These are phyloP conservation scores for Helostoma temminkii DNA, from an alignment of 2,797 vertebrate species.

Conservation along the genomic window DNA sequence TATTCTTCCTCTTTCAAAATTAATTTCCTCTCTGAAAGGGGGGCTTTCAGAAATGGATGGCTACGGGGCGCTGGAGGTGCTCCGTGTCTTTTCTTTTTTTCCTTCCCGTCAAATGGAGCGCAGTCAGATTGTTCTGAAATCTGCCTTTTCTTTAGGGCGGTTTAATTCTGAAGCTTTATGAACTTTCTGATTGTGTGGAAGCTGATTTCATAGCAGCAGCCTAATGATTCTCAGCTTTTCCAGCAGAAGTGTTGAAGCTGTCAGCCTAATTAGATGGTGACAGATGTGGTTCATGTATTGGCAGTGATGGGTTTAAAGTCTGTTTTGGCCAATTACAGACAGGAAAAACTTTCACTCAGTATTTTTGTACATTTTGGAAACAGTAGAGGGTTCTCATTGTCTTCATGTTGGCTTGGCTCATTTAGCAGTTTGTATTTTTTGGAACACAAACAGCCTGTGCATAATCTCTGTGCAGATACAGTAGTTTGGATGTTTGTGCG, in stretches of 20 bases:
- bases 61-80: slow-evolving; percentile 29
- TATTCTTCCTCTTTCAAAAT: slow-evolving; percentile 73
- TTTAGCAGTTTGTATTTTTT: no score
- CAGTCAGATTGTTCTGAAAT: slow-evolving; percentile 52
- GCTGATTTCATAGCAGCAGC: slow-evolving; percentile 37
- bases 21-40: slow-evolving; percentile 68
- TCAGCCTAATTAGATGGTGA: neutral
- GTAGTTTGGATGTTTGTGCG: no score
- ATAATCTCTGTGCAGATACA: no score
- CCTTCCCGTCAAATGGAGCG: slow-evolving; percentile 30
- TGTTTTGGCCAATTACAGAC: neutral
- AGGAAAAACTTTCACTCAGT: neutral
- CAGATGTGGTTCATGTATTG: neutral
- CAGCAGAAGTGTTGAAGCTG: neutral
- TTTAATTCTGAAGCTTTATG: slow-evolving; percentile 47
- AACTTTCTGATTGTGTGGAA: slow-evolving; percentile 53
- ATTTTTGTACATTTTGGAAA: neutral
- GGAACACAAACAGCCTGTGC: no score
- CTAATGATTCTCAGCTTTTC: slow-evolving; percentile 26
- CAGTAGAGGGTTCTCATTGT: neutral
- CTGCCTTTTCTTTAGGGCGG: slow-evolving; percentile 33
- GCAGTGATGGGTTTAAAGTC: neutral
- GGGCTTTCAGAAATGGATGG: slow-evolving; percentile 55
- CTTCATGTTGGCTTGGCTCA: neutral
- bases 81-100: slow-evolving; percentile 7